phyloP scores from a whole-genome alignment of 2,113 vertebrate genomes.

The Eudyptes chrysolophus region DNA sequence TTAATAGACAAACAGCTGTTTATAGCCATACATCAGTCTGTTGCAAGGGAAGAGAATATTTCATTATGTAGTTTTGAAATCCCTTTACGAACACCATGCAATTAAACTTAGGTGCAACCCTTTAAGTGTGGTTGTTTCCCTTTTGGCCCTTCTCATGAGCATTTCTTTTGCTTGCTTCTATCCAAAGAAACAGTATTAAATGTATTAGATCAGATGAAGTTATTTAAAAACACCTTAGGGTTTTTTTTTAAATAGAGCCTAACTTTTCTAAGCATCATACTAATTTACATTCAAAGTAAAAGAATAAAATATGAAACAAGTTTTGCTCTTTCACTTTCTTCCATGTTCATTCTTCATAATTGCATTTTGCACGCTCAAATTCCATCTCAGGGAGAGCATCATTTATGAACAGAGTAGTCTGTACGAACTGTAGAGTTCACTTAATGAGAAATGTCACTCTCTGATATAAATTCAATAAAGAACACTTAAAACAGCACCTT shows the following conservation, averaged over 20 bases:
- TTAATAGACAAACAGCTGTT: neutral
- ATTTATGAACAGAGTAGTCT: neutral
- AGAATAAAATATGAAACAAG: neutral
- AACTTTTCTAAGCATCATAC: neutral
- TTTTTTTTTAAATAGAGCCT: neutral
- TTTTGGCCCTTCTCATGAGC: neutral
- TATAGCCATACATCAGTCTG: neutral
- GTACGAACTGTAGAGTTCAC: neutral
- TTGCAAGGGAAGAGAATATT: neutral
- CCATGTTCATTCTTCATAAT: neutral
- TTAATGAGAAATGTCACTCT: neutral
- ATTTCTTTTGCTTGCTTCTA: neutral
- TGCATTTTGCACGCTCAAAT: neutral
- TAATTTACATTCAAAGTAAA: neutral
- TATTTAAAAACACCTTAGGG: neutral
- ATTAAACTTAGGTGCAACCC: neutral
- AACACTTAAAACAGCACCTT: neutral
- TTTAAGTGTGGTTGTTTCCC: neutral
- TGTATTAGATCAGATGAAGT: neutral
- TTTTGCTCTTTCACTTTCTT: neutral
- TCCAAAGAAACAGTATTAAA: neutral
- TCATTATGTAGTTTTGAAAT: neutral
- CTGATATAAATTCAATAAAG: neutral
- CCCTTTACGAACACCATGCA: neutral
- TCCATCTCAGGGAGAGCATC: neutral